These are phyloP conservation scores for Drosophila melanosoma DNA, from an alignment of 2,888 invertebrate species.

Conservation along the genomic window DNA sequence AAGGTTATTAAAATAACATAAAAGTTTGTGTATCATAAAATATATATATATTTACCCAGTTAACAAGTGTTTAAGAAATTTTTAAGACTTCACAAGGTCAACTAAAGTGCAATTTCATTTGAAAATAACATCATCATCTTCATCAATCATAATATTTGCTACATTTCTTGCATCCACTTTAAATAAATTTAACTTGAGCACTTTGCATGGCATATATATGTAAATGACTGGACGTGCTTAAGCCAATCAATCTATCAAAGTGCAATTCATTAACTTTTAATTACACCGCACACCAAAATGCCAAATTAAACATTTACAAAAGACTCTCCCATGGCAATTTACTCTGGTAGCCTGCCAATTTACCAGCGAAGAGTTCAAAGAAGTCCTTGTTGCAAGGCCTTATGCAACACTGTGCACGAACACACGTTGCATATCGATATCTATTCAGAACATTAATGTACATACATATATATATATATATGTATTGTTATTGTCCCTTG, in stretches of 20 bases:
- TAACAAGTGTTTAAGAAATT: neutral
- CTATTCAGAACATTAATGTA: neutral
- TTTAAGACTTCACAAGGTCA: neutral
- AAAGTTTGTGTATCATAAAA: neutral
- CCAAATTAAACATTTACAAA: constrained; percentile 57
- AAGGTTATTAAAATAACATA: neutral
- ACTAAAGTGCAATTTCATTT: neutral
- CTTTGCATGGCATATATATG: neutral
- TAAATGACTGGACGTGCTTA: neutral
- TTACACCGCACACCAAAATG: constrained; percentile 23
- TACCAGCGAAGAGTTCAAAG: neutral
- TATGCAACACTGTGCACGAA: constrained; percentile 27
- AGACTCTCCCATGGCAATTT: constrained; percentile 4
- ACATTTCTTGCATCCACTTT: neutral
- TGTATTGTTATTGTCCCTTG: constrained; percentile 2
- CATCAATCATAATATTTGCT: neutral
- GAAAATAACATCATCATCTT: neutral
- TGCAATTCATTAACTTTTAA: constrained; percentile 64
- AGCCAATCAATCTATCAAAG: constrained; percentile 38
- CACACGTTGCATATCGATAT: constrained; percentile 1
- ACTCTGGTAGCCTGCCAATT: constrained; percentile 16
- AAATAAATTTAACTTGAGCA: neutral
- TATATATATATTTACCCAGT: neutral
- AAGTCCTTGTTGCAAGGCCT: constrained; percentile 27
- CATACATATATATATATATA: neutral